Base-by-base conservation (phyloP, 2,113 vertebrate genomes). In the Ciconia stormi region DNA sequence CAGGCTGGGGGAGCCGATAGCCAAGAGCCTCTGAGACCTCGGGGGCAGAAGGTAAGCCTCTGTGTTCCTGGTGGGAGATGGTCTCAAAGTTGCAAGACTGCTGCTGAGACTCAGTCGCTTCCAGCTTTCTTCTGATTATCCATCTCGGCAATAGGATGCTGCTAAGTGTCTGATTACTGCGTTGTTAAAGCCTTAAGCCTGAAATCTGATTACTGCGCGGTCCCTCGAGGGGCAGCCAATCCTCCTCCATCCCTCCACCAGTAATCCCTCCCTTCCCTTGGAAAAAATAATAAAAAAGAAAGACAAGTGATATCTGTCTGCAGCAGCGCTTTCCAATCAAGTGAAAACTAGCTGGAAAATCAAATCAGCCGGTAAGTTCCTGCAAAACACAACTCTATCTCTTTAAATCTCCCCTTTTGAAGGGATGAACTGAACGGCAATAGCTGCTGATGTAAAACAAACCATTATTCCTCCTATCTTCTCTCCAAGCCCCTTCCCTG, bases 381-480 rank as follows among this genome's bases (percentile, higher is more conserved):
- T 93, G 46, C 62, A 95, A 93, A 97, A 91, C 90, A 95, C 90
- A 91, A 67, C 85, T 90, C 63, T 97, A 93, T 97, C 91, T 95
- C 92, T 90, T 93, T 91, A 96, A 93, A 96, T 93, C 95, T 95
- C 87, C 62, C 30, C 30, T 96, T 95, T 92, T 84, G 88, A 79
- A 80, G 80, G 82, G 73, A 55, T 86, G 91, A 95, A 62, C 90
- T 71, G 95, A 95, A 90, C n/a, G 2, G 88, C 95, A 94, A 74
- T 96, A 93, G 91, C 88, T 96, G 94, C 93, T 95, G 96, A 95
- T 96, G 81, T 96, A 95, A 96, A 97, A 95, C 96, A 97, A 96
- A 88, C 90, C 78, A 87, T 92, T 95, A 95, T 96, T 89, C 49
- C 82, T 95, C 82, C 87, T 94, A 76, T 93, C 91, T 96, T 40